A percentile compares a stretch with the other conserved stretches of the same genome.
Evolutionary conservation across 1,140 invertebrate genomes (phyloP).

Genomic region (Bombus vancouverensis): DNA sequence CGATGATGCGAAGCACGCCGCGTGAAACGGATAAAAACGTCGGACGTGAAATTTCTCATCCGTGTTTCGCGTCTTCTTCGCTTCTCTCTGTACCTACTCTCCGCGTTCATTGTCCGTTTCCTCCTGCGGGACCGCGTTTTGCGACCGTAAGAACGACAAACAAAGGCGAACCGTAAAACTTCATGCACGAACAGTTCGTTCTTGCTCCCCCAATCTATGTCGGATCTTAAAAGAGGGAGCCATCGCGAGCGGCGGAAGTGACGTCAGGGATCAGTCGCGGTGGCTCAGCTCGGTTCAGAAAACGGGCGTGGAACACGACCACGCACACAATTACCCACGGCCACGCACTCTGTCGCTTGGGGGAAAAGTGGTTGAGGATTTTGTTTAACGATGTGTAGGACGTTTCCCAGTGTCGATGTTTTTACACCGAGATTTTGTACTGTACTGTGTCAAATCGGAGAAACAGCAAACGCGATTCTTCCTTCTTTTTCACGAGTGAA

Average conservation of each 20-base stretch:
- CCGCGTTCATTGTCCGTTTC: constrained; percentile 6
- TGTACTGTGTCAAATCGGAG: neutral
- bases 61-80: neutral
- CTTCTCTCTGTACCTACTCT: neutral
- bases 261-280: constrained; percentile 60
- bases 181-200: constrained; percentile 53
- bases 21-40: constrained; percentile 3
- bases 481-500: neutral
- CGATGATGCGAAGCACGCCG: neutral
- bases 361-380: constrained; percentile 3
- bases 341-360: constrained; percentile 14
- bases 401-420: constrained; percentile 8
- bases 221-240: constrained; percentile 53
- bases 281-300: constrained; percentile 33
- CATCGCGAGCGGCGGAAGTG: constrained; percentile 55
- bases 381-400: constrained; percentile 20
- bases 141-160: constrained; percentile 44
- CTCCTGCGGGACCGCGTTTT: neutral
- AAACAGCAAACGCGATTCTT: neutral
- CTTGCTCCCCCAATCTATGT: constrained; percentile 56
- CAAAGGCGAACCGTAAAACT: constrained; percentile 64
- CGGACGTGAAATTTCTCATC: constrained; percentile 1
- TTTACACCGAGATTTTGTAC: constrained; percentile 7
- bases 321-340: constrained; percentile 24
- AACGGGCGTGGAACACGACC: constrained; percentile 39